Percentiles rank a stretch among this genome's conserved stretches.
These are phyloP conservation scores for Euthynnus affinis DNA, from an alignment of 2,797 vertebrate species.

Conservation along the genomic window DNA sequence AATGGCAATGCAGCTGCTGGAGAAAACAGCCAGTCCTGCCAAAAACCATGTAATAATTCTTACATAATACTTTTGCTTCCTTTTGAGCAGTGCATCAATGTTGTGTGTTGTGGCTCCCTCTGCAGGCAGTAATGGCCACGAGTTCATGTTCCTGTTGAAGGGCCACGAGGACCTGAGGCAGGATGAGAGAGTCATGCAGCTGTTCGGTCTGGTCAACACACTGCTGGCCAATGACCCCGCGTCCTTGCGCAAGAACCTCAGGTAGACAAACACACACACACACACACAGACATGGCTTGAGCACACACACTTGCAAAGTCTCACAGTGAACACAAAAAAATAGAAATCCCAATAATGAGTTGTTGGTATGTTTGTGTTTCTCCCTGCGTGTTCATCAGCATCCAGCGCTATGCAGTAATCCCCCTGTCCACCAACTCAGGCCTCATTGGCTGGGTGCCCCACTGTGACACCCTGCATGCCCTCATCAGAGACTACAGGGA, in stretches of 20 bases:
- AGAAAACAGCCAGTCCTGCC: conserved; percentile 18
- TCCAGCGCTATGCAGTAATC: conserved; percentile 98
- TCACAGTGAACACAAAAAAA: not conserved
- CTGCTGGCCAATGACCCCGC: conserved; percentile 97
- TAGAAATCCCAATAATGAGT: not conserved
- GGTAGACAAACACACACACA: conserved; percentile 78
- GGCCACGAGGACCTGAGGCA: conserved; percentile 98
- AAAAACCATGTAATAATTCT: conserved; percentile 20
- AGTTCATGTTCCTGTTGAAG: conserved; percentile 99
- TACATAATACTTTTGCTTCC: conserved; percentile 8
- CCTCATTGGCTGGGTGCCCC: conserved; percentile 99
- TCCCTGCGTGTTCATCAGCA: conserved; percentile 81
- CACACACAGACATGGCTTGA: not conserved
- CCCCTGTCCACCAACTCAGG: conserved; percentile 98
- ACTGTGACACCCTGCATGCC: conserved; percentile 97
- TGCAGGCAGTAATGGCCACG: conserved; percentile 97
- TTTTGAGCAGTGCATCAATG: conserved; percentile 9
- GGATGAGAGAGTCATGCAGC: conserved; percentile 98
- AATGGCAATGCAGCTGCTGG: conserved; percentile 44
- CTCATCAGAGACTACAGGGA: conserved; percentile 98
- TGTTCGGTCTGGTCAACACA: conserved; percentile 98
- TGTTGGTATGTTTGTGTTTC: conserved; percentile 15
- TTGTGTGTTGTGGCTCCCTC: conserved; percentile 66
- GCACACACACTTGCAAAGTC: not conserved
- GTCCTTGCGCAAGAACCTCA: conserved; percentile 98